phyloP scores from a whole-genome alignment of 2,797 vertebrate genomes.

The Botia almorhae region DNA sequence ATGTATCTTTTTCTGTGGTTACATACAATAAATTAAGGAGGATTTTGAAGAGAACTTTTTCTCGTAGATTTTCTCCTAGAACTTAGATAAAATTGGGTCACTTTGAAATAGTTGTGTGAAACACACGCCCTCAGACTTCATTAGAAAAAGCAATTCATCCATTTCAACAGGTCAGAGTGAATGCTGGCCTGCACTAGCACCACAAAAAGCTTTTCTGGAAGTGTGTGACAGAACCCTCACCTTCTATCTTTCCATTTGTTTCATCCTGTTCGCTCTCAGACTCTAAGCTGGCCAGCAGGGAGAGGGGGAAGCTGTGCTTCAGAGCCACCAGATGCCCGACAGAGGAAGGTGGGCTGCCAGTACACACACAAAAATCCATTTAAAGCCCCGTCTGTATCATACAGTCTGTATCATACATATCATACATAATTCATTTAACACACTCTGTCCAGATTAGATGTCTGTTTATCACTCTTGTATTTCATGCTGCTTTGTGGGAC shows the following conservation, averaged over 20 bases:
- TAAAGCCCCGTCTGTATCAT: not conserved
- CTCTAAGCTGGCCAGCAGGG: slow-evolving; percentile 89
- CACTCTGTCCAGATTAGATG: not conserved
- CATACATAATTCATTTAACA: not conserved
- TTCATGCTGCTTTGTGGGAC: too few species aligned
- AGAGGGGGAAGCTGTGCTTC: slow-evolving; percentile 93
- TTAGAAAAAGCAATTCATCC: not conserved
- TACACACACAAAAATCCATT: not conserved
- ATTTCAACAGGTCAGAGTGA: not conserved
- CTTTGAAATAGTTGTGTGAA: slow-evolving; percentile 25
- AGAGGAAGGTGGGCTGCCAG: slow-evolving; percentile 76
- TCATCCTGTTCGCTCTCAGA: slow-evolving; percentile 71
- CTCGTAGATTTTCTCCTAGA: too few species aligned
- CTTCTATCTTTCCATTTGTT: slow-evolving; percentile 7
- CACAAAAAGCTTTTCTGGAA: not conserved
- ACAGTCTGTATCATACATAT: too few species aligned
- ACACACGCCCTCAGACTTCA: too few species aligned
- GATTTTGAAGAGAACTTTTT: too few species aligned
- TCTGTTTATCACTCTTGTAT: slow-evolving; percentile 5
- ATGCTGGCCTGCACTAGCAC: not conserved
- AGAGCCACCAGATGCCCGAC: slow-evolving; percentile 86
- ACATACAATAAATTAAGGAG: too few species aligned
- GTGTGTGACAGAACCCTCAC: not conserved
- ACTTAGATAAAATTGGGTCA: slow-evolving; percentile 37
- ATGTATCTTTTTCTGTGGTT: too few species aligned